Base-by-base conservation (phyloP, 2,797 vertebrate species). In the Enteromius unitaeniatus region DNA sequence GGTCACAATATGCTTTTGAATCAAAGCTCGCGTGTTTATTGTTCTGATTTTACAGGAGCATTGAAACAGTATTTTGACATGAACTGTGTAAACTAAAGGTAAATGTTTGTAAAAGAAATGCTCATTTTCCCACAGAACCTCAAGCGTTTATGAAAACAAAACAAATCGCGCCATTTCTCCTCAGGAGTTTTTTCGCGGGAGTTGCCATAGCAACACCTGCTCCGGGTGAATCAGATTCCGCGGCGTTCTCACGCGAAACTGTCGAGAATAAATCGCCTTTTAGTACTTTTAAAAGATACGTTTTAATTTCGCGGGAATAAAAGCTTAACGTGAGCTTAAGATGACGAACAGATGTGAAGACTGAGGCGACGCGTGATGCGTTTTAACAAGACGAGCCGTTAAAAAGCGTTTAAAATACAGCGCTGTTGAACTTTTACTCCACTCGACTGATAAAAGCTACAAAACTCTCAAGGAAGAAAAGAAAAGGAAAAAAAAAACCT, bases 211-310 rank as follows among this genome's bases (percentile, higher is more conserved):
- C 83, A 26, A 81, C 87, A 26, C 76, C 87, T 79, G 84, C 69
- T 85, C 64, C 55, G 7, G 55, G 13, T 26, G 58, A 58, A 77
- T 92, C 92, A 89, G 91, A 92, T 93, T 92, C 87, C 74, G 85
- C 17, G 72, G 84, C 72, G 91, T 93, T 93, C 92, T 93, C 92
- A 89, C 91, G 88, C 88, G 23, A 79, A 58, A 65, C 34, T 91
- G 91, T 93, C 90, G 88, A 90, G 92, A 90, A 90, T 88, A 87
- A 93, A 94, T 92, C 91, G 62, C 90, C 9, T 64, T 80, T 37
- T 84, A 90, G 92, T 92, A 89, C 89, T 93, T 92, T 93, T 92
- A 92, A 92, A 55, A 93, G 92, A 91, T 91, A 91, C 91, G 91
- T 91, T 92, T 90, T 88, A 87, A 88, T 84, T 90, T 88, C 7